Conservation (phyloP, 2,888 invertebrate species). For the Nemurella pictetii region DNA sequence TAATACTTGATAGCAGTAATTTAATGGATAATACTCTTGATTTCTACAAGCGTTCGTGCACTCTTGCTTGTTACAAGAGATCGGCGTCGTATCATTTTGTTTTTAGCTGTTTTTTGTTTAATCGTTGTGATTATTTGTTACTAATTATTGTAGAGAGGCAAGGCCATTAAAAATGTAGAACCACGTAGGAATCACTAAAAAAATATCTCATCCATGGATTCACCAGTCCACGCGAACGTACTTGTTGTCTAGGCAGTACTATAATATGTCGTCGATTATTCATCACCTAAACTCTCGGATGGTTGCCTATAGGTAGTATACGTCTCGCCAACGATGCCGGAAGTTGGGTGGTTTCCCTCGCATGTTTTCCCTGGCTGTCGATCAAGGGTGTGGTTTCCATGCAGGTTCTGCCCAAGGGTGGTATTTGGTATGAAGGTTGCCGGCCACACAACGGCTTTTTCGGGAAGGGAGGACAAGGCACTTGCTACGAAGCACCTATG, state of each 20-base stretch:
- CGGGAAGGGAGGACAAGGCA: not conserved
- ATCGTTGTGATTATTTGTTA: not conserved
- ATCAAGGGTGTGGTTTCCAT: not conserved
- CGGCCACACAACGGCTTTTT: not conserved
- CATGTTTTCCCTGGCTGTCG: not conserved
- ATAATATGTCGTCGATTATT: not conserved
- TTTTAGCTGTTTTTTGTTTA: not conserved
- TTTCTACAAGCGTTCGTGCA: constrained; percentile 28
- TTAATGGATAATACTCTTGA: not conserved
- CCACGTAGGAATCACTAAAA: not conserved
- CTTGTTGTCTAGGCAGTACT: not conserved
- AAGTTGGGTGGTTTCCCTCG: not conserved
- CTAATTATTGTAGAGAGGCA: not conserved
- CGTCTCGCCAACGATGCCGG: not conserved
- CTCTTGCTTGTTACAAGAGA: not conserved
- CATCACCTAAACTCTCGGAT: not conserved
- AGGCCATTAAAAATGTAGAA: not conserved
- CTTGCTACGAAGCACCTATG: not conserved
- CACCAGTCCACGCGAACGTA: not conserved
- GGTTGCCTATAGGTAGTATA: not conserved
- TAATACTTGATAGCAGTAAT: not conserved
- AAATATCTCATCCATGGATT: not conserved
- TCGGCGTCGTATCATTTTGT: not conserved
- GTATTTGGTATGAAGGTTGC: not conserved
- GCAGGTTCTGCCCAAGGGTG: not conserved